Base-by-base conservation (phyloP, 2,797 vertebrate species). In the Phaenicophaeus curvirostris region DNA sequence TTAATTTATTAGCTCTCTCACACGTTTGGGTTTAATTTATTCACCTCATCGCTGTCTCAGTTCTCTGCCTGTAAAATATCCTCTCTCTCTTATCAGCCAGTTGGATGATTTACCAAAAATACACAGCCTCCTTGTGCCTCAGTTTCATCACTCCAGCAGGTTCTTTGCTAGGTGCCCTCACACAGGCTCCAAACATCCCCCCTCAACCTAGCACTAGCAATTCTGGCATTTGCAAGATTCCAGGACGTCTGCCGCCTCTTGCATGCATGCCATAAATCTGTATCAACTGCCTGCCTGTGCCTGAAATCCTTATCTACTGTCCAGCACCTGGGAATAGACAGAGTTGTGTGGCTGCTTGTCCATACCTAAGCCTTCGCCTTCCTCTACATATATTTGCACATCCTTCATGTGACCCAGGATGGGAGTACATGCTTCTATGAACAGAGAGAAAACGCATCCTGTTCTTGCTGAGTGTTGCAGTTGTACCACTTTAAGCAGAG, bases 1-100 rank as follows among this genome's bases (percentile, higher is more conserved):
- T 76, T 95, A 77, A 92, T 83, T 92, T 91, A 46, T 54, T 78
- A 82, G 23, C 48, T 80, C 57, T 78, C 72, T 92, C 57, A 25
- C 30, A 31, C 5, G 0, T 74, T 66, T 46, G 31, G 18, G 17
- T 83, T 89, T 83, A 24, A 89, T 69, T 81, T 63, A 80, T 54
- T 62, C 46, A 69, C 28, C 67, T 86, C 66, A 41, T 31, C 11
- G 7, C 21, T n/a, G 18, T 73, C 48, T 63, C 42, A 30, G 20
- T 66, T 76, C 69, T 87, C 39, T 62, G 62, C 21, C 63, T 78
- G 37, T 78, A 42, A 93, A 84, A 86, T 28, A 67, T 7, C 14
- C 51, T 55, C 18, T 71, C 44, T 80, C 9, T 85, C 71, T 66
- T 57, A 66, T 30, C 61, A 72, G 44, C 63, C 58, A 35, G 15